Conservation (phyloP, 2,888 invertebrate species). For the Pachliopta kotzebuea region DNA sequence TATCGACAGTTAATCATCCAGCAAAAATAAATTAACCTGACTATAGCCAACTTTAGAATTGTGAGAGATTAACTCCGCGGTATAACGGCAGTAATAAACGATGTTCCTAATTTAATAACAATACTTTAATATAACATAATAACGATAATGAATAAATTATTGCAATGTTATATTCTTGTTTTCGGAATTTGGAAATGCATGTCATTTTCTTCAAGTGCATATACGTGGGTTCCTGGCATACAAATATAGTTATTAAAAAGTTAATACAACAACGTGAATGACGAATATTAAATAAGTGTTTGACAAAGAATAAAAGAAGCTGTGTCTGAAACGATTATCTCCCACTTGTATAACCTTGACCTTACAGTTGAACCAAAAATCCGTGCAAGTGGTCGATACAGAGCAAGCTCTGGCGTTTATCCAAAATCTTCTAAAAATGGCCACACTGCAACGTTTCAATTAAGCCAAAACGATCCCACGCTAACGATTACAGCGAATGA, state of each 20-base stretch:
- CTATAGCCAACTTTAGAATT: slow-evolving; percentile 47
- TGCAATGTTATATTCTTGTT: too few species aligned
- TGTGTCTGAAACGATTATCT: slow-evolving; percentile 30
- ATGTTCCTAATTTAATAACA: slow-evolving; percentile 42
- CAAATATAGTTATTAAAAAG: too few species aligned
- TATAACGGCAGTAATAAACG: slow-evolving; percentile 39
- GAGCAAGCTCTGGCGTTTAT: slow-evolving; percentile 58
- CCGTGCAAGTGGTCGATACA: slow-evolving; percentile 50
- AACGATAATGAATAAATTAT: slow-evolving; percentile 32
- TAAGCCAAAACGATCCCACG: slow-evolving; percentile 43
- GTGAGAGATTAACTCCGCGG: slow-evolving; percentile 45
- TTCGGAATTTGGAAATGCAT: not conserved
- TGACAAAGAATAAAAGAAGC: slow-evolving; percentile 16
- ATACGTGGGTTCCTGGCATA: not conserved
- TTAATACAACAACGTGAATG: too few species aligned
- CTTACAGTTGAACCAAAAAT: slow-evolving; percentile 56
- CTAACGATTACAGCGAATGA: slow-evolving; percentile 39
- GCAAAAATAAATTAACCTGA: slow-evolving; percentile 53
- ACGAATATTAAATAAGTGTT: slow-evolving; percentile 1
- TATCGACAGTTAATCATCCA: slow-evolving; percentile 47
- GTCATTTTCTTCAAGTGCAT: not conserved
- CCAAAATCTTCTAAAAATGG: slow-evolving; percentile 71
- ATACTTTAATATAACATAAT: too few species aligned
- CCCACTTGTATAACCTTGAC: slow-evolving; percentile 57
- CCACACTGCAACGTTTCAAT: slow-evolving; percentile 64